These are phyloP conservation scores for Acanthosepion esculentum DNA, from an alignment of 2,888 invertebrate species.

Conservation along the genomic window DNA sequence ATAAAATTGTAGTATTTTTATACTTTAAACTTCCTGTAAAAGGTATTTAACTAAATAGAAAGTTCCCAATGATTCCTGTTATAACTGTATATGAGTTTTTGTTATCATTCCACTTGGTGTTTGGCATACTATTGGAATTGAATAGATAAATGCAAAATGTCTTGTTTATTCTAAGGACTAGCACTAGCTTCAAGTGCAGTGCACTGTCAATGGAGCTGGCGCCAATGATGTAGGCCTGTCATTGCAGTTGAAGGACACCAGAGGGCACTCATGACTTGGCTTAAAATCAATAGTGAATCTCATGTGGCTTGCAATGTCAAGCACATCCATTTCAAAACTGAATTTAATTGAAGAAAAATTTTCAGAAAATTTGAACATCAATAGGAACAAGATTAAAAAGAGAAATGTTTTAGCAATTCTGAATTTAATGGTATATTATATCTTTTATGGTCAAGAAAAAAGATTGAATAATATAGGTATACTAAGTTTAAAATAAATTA, in stretches of 20 bases:
- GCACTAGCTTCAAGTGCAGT: neutral
- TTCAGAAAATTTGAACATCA: neutral
- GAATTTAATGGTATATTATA: neutral
- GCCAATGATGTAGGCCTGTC: slow-evolving; percentile 4
- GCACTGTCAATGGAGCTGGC: neutral
- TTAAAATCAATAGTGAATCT: slow-evolving; percentile 40
- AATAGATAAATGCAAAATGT: no score
- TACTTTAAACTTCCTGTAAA: no score
- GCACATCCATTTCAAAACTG: slow-evolving; percentile 34
- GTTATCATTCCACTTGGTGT: no score
- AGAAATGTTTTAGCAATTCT: slow-evolving; percentile 15
- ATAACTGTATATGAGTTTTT: no score
- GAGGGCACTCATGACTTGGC: slow-evolving; percentile 11
- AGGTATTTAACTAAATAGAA: no score
- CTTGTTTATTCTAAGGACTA: slow-evolving; percentile 37
- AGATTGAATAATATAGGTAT: neutral
- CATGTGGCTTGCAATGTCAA: slow-evolving; percentile 43
- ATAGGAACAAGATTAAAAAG: neutral
- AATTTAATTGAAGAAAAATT: slow-evolving; percentile 24
- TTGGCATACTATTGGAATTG: no score
- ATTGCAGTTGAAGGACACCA: slow-evolving; percentile 25
- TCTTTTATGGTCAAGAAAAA: neutral
- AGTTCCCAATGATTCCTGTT: no score
- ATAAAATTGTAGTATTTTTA: no score
- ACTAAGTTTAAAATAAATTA: neutral